A percentile compares a stretch with the other conserved stretches of the same genome.
phyloP scores from a whole-genome alignment of 2,888 invertebrate genomes.

The Pseudolycoriella hygida region DNA sequence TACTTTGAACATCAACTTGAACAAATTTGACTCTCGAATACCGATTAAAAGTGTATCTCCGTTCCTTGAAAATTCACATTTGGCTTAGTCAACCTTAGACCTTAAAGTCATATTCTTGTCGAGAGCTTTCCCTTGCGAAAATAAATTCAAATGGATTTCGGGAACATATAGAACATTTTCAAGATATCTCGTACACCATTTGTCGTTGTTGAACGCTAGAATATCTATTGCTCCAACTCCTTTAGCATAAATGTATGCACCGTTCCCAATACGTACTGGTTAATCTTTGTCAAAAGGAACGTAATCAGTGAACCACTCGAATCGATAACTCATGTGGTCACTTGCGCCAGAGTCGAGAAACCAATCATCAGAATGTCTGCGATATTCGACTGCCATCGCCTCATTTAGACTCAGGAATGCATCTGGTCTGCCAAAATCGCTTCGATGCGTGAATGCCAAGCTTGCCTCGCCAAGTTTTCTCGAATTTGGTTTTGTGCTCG shows the following conservation, averaged over 20 bases:
- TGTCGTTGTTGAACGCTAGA: constrained; percentile 10
- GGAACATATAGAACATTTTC: constrained; percentile 12
- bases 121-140: no score
- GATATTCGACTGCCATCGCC: neutral
- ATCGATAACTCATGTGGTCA: constrained; percentile 11
- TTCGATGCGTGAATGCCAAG: neutral
- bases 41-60: constrained; percentile 8
- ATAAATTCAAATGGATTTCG: constrained; percentile 10
- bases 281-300: constrained; percentile 2
- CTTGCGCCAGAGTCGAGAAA: constrained; percentile 12
- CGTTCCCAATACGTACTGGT: constrained; percentile 11
- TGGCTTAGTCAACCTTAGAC: constrained; percentile 5
- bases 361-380: constrained; percentile 7
- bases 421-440: neutral
- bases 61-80: constrained; percentile 7
- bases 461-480: no score
- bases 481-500: neutral
- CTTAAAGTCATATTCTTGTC: constrained; percentile 7
- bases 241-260: constrained; percentile 10
- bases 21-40: no score
- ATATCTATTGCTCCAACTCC: no score
- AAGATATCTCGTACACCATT: constrained; percentile 10
- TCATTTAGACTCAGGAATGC: neutral
- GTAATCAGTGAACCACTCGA: constrained; percentile 8
- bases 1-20: constrained; percentile 5